Evolutionary conservation across 1,140 invertebrate genomes (phyloP).

Genomic region (Diprion similis): DNA sequence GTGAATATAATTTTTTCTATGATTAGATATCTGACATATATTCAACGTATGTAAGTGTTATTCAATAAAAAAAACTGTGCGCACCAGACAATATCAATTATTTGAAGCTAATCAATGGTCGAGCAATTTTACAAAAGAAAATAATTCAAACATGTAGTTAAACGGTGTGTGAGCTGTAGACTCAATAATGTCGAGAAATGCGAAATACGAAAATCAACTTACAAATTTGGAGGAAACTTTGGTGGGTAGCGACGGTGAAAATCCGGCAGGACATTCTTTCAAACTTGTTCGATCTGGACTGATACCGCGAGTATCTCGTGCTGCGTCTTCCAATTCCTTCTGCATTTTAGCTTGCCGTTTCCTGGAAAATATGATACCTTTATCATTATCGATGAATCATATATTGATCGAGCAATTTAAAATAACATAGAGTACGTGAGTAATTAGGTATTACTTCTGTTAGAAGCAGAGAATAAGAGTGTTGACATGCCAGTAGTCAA

Average conservation of each 20-base stretch:
- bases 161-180: slow-evolving; percentile 8
- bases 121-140: slow-evolving; percentile 8
- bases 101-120: not conserved
- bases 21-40: too few relatives aligned
- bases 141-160: slow-evolving; percentile 9
- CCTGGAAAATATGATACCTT: slow-evolving; percentile 64
- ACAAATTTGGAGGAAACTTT: slow-evolving; percentile 79
- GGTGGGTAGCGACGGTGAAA: slow-evolving; percentile 71
- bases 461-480: too few relatives aligned
- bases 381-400: not conserved
- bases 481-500: too few relatives aligned
- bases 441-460: too few relatives aligned
- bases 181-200: not conserved
- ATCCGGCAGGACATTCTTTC: slow-evolving; percentile 54
- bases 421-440: too few relatives aligned
- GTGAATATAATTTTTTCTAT: too few relatives aligned
- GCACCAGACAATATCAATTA: too few relatives aligned
- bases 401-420: too few relatives aligned
- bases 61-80: too few relatives aligned
- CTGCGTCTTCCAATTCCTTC: slow-evolving; percentile 92
- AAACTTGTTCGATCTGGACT: slow-evolving; percentile 60
- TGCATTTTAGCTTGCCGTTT: slow-evolving; percentile 86
- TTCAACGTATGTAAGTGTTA: too few relatives aligned
- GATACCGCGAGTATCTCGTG: slow-evolving; percentile 68
- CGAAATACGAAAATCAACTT: slow-evolving; percentile 57